Conservation (phyloP, 2,797 vertebrate species). For the Leptatherina wallacei region DNA sequence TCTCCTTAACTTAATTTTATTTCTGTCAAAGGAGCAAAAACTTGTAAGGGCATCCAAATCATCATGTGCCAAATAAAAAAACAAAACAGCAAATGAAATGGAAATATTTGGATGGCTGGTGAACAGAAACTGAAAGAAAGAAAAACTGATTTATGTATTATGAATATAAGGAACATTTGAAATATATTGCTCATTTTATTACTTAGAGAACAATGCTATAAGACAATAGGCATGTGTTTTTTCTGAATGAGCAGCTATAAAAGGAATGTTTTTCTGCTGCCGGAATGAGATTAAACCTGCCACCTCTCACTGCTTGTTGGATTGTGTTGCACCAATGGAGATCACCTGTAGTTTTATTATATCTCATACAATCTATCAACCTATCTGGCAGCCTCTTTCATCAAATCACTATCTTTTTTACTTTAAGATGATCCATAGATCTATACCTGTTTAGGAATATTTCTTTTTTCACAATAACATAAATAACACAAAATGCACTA, state of each 20-base stretch:
- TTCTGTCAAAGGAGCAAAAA: no score
- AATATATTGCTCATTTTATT: neutral
- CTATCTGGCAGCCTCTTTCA: neutral
- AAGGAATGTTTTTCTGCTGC: no score
- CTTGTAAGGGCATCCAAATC: neutral
- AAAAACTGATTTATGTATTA: neutral
- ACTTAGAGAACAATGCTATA: neutral
- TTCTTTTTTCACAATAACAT: slow-evolving; percentile 31
- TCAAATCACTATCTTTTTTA: slow-evolving; percentile 1
- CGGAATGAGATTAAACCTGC: no score
- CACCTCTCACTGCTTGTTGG: no score
- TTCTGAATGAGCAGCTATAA: no score
- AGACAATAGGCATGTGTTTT: neutral
- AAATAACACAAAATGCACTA: neutral
- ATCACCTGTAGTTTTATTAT: no score
- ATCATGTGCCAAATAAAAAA: no score
- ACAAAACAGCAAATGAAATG: neutral
- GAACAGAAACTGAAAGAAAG: neutral
- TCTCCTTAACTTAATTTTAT: no score
- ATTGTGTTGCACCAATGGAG: no score
- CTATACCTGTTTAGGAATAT: neutral
- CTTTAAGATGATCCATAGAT: slow-evolving; percentile 28
- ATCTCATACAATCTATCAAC: no score
- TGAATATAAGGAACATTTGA: neutral
- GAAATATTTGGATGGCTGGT: neutral